These are phyloP conservation scores for Pomacea maculata DNA, from an alignment of 1,140 invertebrate species.

Conservation along the genomic window DNA sequence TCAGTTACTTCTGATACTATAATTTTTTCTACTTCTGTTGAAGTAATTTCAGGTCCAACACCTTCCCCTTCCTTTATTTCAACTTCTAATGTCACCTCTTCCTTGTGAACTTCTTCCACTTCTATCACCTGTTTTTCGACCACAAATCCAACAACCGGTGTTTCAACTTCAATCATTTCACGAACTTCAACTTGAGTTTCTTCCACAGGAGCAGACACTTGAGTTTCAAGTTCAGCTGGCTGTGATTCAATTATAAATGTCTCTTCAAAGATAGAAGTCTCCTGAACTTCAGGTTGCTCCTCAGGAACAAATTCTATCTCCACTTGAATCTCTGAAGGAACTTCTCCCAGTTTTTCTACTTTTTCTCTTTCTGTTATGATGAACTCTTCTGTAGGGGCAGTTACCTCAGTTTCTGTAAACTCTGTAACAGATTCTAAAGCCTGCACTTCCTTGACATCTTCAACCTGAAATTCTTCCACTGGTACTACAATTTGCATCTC, in stretches of 20 bases:
- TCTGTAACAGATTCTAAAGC: conserved; percentile 14
- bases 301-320: conserved; percentile 24
- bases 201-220: conserved; percentile 34
- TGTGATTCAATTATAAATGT: conserved; percentile 22
- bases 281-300: conserved; percentile 26
- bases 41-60: conserved; percentile 35
- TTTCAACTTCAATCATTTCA: conserved; percentile 17
- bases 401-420: conserved; percentile 21
- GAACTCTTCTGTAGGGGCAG: conserved; percentile 26
- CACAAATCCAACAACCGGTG: conserved; percentile 6
- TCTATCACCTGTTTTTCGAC: conserved; percentile 22
- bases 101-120: conserved; percentile 19
- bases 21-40: conserved; percentile 33
- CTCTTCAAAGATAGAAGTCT: conserved; percentile 10
- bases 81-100: conserved; percentile 44
- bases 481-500: conserved; percentile 34
- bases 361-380: conserved; percentile 27
- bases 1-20: conserved; percentile 36
- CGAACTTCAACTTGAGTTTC: conserved; percentile 32
- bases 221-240: conserved; percentile 35
- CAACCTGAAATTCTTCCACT: conserved; percentile 20
- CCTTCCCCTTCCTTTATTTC: conserved; percentile 38
- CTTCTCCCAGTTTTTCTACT: conserved; percentile 26
- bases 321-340: conserved; percentile 28
- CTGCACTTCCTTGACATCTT: conserved; percentile 23